Percentiles rank a stretch among this genome's conserved stretches.
Evolutionary conservation across 2,797 vertebrate species (phyloP).

Genomic region (Malurus leucopterus): DNA sequence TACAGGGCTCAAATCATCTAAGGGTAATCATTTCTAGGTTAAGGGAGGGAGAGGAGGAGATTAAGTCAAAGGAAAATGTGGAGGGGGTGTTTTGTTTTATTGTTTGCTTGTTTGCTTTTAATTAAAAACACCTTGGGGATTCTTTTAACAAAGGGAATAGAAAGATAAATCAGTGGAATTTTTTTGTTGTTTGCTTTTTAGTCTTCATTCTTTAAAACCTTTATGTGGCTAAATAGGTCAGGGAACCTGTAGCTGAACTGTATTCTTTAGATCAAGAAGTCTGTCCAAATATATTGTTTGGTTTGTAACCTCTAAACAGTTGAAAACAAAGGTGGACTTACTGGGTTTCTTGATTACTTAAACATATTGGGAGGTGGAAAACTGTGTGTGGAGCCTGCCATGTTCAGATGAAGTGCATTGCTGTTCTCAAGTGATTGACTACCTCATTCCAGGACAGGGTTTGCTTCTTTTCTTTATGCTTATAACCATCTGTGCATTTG

Average conservation of each 20-base stretch:
- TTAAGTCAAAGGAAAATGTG: conserved; percentile 52
- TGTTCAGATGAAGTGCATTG: background rate
- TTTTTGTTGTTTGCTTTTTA: conserved; percentile 12
- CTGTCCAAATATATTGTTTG: background rate
- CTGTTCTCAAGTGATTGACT: background rate
- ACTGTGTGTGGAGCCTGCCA: background rate
- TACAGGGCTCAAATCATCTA: conserved; percentile 13
- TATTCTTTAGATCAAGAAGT: conserved; percentile 5
- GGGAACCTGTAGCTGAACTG: background rate
- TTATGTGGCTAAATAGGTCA: conserved; percentile 40
- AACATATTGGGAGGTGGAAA: background rate
- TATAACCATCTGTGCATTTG: background rate
- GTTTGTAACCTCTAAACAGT: background rate
- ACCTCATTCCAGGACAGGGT: background rate
- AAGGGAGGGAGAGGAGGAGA: background rate
- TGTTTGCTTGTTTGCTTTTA: conserved; percentile 60
- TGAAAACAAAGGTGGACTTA: background rate
- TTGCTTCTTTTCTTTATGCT: background rate
- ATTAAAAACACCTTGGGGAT: conserved; percentile 51
- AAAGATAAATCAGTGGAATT: conserved; percentile 41
- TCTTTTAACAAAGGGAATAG: conserved; percentile 45
- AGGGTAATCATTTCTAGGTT: conserved; percentile 26
- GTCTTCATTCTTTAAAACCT: conserved; percentile 12
- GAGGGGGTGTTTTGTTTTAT: conserved; percentile 56
- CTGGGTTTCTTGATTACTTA: background rate